Evolutionary conservation across 2,113 vertebrate genomes (phyloP).

Genomic region (Cavia aperea): DNA sequence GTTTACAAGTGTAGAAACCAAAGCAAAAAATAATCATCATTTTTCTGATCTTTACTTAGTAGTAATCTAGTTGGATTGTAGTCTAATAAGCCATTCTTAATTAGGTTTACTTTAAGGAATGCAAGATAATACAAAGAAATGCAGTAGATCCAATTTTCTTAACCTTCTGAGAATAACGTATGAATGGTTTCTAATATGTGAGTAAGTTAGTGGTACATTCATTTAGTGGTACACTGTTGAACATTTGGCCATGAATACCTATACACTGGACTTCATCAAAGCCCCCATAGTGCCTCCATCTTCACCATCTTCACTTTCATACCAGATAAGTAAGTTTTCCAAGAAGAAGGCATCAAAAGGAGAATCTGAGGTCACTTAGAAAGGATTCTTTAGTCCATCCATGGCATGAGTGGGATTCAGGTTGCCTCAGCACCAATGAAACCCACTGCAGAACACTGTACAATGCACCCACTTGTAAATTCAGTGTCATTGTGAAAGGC

Average conservation of each 20-base stretch:
- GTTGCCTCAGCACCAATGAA: not conserved
- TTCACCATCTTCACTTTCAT: not conserved
- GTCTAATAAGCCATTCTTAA: not conserved
- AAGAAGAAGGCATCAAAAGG: not conserved
- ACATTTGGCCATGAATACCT: not conserved
- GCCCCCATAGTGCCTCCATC: not conserved
- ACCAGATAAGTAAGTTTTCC: not conserved
- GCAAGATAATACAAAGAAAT: not conserved
- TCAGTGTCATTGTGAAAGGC: not conserved
- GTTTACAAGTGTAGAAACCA: not conserved
- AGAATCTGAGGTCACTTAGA: not conserved
- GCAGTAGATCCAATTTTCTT: not conserved
- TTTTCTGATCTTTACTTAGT: not conserved
- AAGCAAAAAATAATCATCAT: not conserved
- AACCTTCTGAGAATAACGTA: not conserved
- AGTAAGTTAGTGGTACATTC: not conserved
- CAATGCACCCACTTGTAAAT: not conserved
- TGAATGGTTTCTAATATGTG: not conserved
- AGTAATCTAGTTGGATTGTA: not conserved
- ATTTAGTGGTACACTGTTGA: not conserved
- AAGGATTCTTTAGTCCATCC: not conserved
- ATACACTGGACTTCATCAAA: not conserved
- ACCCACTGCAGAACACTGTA: not conserved
- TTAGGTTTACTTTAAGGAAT: slow-evolving; percentile 37
- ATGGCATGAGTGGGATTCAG: not conserved